Evolutionary conservation across 1,140 invertebrate genomes (phyloP).

Genomic region (Chionoecetes opilio): DNA sequence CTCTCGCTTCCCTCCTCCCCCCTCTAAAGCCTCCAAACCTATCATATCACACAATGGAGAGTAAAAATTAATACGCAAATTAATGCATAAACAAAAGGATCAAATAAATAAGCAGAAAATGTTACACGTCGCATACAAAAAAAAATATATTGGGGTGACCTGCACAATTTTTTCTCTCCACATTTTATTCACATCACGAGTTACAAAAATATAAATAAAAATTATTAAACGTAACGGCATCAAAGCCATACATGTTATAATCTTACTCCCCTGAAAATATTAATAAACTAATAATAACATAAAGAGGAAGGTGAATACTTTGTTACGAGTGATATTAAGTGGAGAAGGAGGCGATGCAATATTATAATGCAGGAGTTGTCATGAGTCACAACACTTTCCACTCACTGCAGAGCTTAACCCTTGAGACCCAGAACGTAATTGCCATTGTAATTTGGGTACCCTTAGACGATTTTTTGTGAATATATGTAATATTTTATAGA

Average conservation of each 20-base stretch:
- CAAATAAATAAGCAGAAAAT: neutral
- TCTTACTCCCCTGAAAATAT: neutral
- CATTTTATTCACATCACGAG: neutral
- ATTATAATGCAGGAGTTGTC: neutral
- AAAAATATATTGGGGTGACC: too few species aligned
- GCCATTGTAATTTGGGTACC: too few species aligned
- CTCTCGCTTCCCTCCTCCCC: neutral
- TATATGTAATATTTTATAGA: too few species aligned
- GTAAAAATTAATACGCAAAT: neutral
- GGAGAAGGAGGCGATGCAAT: neutral
- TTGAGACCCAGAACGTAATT: too few species aligned
- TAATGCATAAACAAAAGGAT: neutral
- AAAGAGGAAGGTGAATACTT: neutral
- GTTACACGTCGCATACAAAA: neutral
- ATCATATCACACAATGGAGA: neutral
- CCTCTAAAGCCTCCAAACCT: neutral
- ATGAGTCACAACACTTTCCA: too few species aligned
- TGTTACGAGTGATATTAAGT: neutral
- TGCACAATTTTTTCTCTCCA: neutral
- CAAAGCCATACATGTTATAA: neutral
- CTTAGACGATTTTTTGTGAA: too few species aligned
- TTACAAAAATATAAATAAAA: neutral
- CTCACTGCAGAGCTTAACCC: too few species aligned
- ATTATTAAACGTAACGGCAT: neutral
- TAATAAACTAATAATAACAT: neutral